phyloP scores from a whole-genome alignment of 2,888 invertebrate species.

The Pseudolycoriella hygida region DNA sequence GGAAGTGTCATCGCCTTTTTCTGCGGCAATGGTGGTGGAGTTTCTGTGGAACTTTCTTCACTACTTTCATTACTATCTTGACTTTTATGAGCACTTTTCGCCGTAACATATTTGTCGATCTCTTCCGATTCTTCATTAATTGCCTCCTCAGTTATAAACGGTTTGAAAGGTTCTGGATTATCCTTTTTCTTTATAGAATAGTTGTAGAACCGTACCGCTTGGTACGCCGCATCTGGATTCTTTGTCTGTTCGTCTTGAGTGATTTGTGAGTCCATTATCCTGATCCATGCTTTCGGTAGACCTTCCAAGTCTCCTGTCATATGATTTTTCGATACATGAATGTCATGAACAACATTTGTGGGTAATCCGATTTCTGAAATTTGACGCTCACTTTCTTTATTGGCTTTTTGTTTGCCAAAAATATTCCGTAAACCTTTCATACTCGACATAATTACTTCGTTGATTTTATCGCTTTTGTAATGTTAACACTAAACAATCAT shows the following conservation, averaged over 20 bases:
- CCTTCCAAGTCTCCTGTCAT: conserved; percentile 66
- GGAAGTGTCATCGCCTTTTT: conserved; percentile 27
- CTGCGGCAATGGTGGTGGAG: conserved; percentile 28
- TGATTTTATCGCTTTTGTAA: not conserved
- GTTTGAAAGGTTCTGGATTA: conserved; percentile 53
- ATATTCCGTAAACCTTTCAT: conserved; percentile 8
- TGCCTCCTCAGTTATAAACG: conserved; percentile 60
- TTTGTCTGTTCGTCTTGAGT: conserved; percentile 73
- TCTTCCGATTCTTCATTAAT: conserved; percentile 70
- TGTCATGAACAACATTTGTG: conserved; percentile 67
- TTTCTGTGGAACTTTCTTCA: conserved; percentile 8
- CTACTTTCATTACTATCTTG: conserved; percentile 38
- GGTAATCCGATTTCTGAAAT: conserved; percentile 54
- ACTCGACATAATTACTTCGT: conserved; percentile 8
- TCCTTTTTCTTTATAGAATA: conserved; percentile 71
- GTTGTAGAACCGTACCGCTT: conserved; percentile 81
- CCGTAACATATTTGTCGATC: conserved; percentile 57
- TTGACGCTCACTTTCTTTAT: conserved; percentile 21
- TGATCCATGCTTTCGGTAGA: conserved; percentile 65
- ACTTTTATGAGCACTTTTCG: conserved; percentile 52
- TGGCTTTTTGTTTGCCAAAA: conserved; percentile 3
- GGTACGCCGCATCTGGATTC: conserved; percentile 78
- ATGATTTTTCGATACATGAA: conserved; percentile 73
- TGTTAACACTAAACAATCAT: not conserved
- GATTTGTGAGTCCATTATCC: conserved; percentile 64